phyloP scores from a whole-genome alignment of 2,113 vertebrate genomes.

The Tichodroma muraria region DNA sequence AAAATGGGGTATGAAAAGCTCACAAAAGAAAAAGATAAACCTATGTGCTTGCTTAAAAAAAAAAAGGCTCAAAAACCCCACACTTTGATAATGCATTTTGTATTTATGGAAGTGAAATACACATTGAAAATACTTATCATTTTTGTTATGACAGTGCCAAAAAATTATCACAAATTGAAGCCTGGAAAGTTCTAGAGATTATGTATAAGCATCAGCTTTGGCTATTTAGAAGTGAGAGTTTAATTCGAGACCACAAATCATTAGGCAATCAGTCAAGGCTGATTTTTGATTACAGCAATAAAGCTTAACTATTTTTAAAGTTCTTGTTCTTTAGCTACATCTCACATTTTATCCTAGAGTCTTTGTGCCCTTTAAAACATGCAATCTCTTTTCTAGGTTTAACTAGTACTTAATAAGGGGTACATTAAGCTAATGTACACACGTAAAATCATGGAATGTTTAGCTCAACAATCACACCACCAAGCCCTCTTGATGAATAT shows the following conservation, averaged over 20 bases:
- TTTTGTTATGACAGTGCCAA: neutral
- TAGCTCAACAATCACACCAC: neutral
- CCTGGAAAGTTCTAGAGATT: neutral
- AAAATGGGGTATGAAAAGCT: neutral
- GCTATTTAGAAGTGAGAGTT: neutral
- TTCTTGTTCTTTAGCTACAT: neutral
- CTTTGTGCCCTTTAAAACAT: neutral
- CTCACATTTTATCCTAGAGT: neutral
- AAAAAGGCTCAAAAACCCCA: neutral
- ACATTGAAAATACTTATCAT: neutral
- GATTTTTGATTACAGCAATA: neutral
- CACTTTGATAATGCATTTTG: neutral
- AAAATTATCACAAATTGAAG: neutral
- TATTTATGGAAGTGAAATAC: neutral
- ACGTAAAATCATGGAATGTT: neutral
- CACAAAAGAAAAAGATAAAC: neutral
- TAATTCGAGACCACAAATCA: neutral
- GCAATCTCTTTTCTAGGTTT: neutral
- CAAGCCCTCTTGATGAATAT: neutral
- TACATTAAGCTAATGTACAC: neutral
- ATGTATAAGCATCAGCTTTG: neutral
- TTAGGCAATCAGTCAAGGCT: neutral
- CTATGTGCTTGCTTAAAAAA: neutral
- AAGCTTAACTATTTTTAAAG: neutral
- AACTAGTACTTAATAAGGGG: neutral